Evolutionary conservation across 2,888 invertebrate genomes (phyloP).

Genomic region (Lochmaea crataegi): DNA sequence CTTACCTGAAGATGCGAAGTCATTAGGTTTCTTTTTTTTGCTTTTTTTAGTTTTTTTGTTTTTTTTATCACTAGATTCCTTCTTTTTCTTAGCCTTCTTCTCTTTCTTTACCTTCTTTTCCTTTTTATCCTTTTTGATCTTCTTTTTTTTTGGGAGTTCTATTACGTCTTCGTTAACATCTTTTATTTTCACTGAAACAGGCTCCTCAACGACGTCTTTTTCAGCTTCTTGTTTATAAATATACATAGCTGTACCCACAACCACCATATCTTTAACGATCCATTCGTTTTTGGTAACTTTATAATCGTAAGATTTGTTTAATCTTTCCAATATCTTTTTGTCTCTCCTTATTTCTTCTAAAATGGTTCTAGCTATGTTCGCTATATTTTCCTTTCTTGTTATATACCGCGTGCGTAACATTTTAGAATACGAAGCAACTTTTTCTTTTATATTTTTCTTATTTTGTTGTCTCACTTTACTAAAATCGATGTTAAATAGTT

Average conservation of each 20-base stretch:
- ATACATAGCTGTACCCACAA: conserved; percentile 31
- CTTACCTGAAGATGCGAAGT: too few species aligned
- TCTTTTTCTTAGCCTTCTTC: conserved; percentile 31
- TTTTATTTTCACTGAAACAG: neutral
- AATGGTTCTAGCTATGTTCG: conserved; percentile 12
- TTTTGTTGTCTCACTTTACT: conserved; percentile 8
- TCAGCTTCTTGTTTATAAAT: conserved; percentile 12
- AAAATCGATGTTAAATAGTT: conserved; percentile 20
- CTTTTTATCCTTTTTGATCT: neutral
- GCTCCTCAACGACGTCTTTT: neutral
- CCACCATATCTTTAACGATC: conserved; percentile 43
- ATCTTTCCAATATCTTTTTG: conserved; percentile 9
- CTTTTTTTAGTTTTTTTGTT: neutral
- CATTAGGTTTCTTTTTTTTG: neutral
- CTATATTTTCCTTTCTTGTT: conserved; percentile 14
- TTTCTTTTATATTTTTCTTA: conserved; percentile 14
- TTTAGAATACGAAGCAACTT: conserved; percentile 8
- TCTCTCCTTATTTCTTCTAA: conserved; percentile 21
- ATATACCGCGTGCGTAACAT: conserved; percentile 7
- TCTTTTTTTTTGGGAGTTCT: neutral
- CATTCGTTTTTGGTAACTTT: conserved; percentile 39
- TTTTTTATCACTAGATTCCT: conserved; percentile 7
- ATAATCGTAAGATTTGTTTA: conserved; percentile 13
- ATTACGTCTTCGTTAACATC: neutral
- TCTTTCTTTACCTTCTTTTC: conserved; percentile 29